Percentiles rank a stretch among this genome's conserved stretches.
These are phyloP conservation scores for Chamaea fasciata DNA, from an alignment of 2,113 vertebrate genomes.

Conservation along the genomic window DNA sequence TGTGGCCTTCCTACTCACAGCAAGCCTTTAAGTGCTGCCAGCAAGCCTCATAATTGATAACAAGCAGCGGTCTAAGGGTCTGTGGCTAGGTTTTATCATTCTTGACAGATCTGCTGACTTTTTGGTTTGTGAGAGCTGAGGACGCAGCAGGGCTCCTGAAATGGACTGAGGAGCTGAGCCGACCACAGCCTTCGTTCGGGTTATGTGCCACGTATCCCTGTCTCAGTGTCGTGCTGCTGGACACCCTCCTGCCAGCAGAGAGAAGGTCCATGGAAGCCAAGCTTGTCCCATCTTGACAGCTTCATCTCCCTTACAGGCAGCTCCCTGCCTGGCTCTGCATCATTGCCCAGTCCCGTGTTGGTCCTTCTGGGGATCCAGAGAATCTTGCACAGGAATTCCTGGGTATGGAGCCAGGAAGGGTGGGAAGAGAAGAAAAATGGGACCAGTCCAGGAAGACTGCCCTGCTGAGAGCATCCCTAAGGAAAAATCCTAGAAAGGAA, in stretches of 20 bases:
- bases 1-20: neutral
- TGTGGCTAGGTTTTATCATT: neutral
- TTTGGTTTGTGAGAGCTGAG: neutral
- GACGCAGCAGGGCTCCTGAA: neutral
- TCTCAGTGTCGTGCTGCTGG: neutral
- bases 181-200: accelerated
- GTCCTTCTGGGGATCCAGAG: neutral
- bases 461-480: neutral
- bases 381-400: neutral
- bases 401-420: neutral
- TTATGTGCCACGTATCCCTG: neutral
- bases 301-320: neutral
- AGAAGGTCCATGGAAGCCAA: neutral
- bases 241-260: neutral
- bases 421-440: neutral
- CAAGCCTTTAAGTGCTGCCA: neutral
- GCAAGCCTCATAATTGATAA: neutral
- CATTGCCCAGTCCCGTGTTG: neutral
- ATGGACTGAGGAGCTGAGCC: neutral
- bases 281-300: neutral
- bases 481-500: neutral
- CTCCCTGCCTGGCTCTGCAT: neutral
- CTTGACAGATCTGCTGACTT: constrained; percentile 20
- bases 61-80: neutral
- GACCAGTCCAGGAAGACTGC: neutral